Evolutionary conservation across 2,797 vertebrate species (phyloP), one percentile per base, ranked within the genome.

Genomic region (Pangasius sanitwongsei): DNA sequence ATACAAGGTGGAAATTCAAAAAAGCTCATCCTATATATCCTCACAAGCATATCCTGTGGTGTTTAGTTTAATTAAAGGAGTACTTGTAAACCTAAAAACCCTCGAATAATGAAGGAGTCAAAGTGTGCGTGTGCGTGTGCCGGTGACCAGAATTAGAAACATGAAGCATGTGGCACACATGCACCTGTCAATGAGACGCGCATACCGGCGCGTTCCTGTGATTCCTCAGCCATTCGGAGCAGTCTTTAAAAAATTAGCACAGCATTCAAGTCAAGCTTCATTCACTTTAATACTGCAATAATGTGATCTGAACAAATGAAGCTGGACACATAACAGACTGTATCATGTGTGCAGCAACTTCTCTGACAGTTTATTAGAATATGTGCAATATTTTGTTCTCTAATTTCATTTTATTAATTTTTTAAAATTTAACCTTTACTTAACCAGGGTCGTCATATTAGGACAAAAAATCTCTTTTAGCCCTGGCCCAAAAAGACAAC

Each of bases 121-220:
- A 85, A 57, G n/a, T n/a, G n/a, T n/a, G n/a, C n/a, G 85, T 20
- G 25, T 9, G 23, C 2, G 25, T 8, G 72, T 16, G 28, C 31
- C 2, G 6, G 74, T 20, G 44, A 44, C 85, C 74, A 34, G 48
- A 87, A 88, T 89, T 90, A 89, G 90, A 87, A 90, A 85, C 86
- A 85, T 8, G 77, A 86, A 20, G 31, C 85, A 88, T 65, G 74
- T 61, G n/a, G 61, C 88, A 34, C 89, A 89, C 72, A 50, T 83
- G 87, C 90, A 61, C 89, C 81, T 91, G 92, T 91, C 92, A 88
- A 61, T 88, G 87, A 90, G 67, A 31, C 34, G 37, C 82, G 31
- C 86, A 80, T 85, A 53, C 67, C 53, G 20, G 83, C 85, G 59
- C 89, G 59, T 91, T 86, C 86, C 34, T n/a, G 25, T 37, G 23